Conservation (phyloP, 2,113 vertebrate species). For the Lamprologus callipterus region DNA sequence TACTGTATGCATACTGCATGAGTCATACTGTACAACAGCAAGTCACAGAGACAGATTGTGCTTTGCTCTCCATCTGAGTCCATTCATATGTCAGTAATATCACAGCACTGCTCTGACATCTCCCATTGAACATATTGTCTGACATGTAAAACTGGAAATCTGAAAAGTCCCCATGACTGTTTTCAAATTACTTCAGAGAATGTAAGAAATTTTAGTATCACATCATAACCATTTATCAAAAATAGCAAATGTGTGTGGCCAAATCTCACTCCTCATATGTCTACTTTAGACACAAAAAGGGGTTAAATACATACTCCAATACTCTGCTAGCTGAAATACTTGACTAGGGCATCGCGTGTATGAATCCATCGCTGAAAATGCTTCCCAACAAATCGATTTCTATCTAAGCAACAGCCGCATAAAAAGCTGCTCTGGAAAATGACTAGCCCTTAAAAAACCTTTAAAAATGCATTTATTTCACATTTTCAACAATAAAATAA, state of each 20-base stretch:
- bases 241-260: not conserved
- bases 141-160: not conserved
- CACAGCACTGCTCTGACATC: not conserved
- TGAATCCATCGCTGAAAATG: not conserved
- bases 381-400: not conserved
- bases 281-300: not conserved
- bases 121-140: conserved; percentile 15
- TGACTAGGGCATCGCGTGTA: not conserved
- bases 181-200: not conserved
- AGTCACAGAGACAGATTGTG: conserved; percentile 45
- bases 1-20: conserved; percentile 29
- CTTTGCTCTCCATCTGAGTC: conserved; percentile 44
- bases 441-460: not conserved
- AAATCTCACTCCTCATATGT: not conserved
- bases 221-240: not conserved
- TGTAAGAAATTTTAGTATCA: not conserved
- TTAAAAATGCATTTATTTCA: not conserved
- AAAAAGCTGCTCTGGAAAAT: not conserved
- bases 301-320: not conserved
- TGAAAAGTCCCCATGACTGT: not conserved
- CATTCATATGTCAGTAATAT: conserved; percentile 43
- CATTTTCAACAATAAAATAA: not conserved
- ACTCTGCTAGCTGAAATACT: not conserved
- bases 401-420: not conserved
- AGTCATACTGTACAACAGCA: conserved; percentile 25